phyloP scores from a whole-genome alignment of 2,888 invertebrate genomes.

The Pherbina coryleti region DNA sequence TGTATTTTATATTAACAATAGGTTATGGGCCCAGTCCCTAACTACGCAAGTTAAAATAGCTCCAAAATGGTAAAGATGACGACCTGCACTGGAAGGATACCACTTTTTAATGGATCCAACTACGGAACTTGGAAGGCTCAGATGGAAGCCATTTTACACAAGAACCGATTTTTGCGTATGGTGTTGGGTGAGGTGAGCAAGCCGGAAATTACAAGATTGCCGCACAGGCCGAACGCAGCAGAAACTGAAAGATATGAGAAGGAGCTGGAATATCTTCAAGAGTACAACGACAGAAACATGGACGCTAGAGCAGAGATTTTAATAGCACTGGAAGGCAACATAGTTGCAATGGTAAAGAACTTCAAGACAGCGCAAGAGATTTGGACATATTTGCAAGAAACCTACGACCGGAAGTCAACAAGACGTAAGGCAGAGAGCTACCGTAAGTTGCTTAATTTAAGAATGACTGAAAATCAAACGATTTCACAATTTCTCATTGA shows the following conservation, averaged over 20 bases:
- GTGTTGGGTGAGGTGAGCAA: neutral
- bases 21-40: neutral
- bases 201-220: neutral
- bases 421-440: constrained; percentile 25
- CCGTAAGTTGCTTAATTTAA: constrained; percentile 36
- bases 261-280: neutral
- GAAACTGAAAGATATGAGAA: neutral
- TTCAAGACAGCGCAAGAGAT: constrained; percentile 11
- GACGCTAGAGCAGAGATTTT: constrained; percentile 28
- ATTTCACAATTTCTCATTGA: constrained; percentile 25
- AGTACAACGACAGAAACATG: constrained; percentile 5
- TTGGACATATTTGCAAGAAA: constrained; percentile 19
- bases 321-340: constrained; percentile 8
- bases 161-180: neutral
- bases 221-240: neutral
- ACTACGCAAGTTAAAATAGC: neutral
- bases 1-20: neutral
- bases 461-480: constrained; percentile 3
- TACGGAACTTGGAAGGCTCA: constrained; percentile 23
- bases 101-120: neutral
- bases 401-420: constrained; percentile 25
- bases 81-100: neutral
- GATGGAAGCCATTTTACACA: neutral
- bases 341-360: constrained; percentile 29
- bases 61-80: neutral